A percentile compares a stretch with the other conserved stretches of the same genome.
These are phyloP conservation scores for Alectoris magna DNA, from an alignment of 2,797 vertebrate species.

Conservation along the genomic window DNA sequence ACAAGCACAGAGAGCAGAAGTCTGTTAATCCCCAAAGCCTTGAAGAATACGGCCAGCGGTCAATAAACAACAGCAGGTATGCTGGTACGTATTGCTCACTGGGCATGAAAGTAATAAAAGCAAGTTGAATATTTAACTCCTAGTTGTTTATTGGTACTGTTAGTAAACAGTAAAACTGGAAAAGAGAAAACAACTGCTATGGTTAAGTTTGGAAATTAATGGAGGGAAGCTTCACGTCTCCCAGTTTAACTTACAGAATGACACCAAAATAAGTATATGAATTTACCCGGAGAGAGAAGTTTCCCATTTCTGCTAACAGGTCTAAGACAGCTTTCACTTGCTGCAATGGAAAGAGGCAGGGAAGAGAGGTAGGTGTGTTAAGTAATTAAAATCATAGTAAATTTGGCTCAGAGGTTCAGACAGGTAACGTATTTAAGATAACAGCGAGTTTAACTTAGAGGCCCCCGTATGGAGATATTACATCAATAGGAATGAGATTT, in stretches of 20 bases:
- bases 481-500: background rate
- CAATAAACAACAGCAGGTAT: background rate
- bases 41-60: background rate
- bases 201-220: background rate
- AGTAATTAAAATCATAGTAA: background rate
- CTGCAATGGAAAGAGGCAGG: conserved; percentile 71
- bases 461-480: background rate
- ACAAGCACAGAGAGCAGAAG: background rate
- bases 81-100: background rate
- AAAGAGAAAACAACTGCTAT: accelerated
- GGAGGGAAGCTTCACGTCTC: background rate
- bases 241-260: accelerated
- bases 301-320: conserved; percentile 88
- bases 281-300: conserved; percentile 92
- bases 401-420: background rate
- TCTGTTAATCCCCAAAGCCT: background rate
- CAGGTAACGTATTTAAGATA: background rate
- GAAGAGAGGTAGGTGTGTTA: background rate
- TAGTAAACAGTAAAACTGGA: background rate
- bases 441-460: background rate
- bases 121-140: background rate
- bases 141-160: background rate
- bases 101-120: background rate
- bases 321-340: conserved; percentile 87
- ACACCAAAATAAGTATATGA: background rate